Conservation (phyloP, 2,113 vertebrate species). For the Erythrocercus mccallii region DNA sequence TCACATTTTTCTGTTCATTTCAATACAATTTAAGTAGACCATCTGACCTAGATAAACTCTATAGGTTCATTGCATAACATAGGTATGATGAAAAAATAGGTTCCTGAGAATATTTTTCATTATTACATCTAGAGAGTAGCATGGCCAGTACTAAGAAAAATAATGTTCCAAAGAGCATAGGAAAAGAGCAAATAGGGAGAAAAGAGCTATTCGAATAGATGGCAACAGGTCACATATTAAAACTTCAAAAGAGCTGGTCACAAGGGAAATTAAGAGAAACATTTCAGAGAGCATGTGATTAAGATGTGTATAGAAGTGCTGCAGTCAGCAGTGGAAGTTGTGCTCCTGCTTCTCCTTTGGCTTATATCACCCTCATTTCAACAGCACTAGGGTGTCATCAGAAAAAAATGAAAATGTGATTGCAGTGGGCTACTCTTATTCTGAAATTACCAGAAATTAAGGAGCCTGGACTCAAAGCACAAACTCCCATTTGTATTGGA, state of each 20-base stretch:
- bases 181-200: conserved; percentile 6
- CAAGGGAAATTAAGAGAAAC: conserved; percentile 9
- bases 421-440: neutral
- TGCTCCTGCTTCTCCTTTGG: conserved; percentile 10
- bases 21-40: neutral
- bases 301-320: conserved; percentile 5
- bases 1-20: conserved; percentile 4
- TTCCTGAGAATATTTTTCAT: conserved; percentile 9
- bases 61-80: neutral
- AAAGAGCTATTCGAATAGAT: neutral
- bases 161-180: neutral
- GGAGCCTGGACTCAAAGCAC: neutral
- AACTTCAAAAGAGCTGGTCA: conserved; percentile 17
- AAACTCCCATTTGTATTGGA: neutral
- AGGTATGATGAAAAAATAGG: neutral
- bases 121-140: neutral
- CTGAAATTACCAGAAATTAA: neutral
- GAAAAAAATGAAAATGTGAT: neutral
- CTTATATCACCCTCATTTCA: neutral
- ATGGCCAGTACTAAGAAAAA: neutral
- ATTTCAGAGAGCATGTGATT: conserved; percentile 31
- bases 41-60: neutral
- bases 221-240: conserved; percentile 18
- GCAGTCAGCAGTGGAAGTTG: conserved; percentile 5
- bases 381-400: neutral